These are phyloP conservation scores for Limnothrissa miodon DNA, from an alignment of 2,113 vertebrate genomes.

Conservation along the genomic window DNA sequence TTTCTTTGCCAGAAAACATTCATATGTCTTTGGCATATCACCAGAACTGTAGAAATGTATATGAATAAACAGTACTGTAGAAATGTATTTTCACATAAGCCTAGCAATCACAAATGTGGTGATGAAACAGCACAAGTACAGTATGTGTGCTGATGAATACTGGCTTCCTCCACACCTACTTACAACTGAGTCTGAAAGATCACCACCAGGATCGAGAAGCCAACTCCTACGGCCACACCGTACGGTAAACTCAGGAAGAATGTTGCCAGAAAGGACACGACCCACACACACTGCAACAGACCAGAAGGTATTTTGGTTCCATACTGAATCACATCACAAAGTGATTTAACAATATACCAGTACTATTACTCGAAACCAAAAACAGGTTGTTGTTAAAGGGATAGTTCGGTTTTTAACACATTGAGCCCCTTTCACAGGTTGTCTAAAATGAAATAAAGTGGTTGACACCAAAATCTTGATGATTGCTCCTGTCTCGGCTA, in stretches of 20 bases:
- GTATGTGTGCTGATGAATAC: not conserved
- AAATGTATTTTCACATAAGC: not conserved
- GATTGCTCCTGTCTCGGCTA: no score
- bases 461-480: no score
- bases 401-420: no score
- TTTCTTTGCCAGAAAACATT: not conserved
- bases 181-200: constrained; percentile 94
- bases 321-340: no score
- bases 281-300: constrained; percentile 80
- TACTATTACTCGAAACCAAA: no score
- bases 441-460: no score
- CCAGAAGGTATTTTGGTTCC: not conserved
- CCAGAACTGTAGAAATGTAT: no score
- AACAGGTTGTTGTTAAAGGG: no score
- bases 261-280: constrained; percentile 88
- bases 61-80: not conserved
- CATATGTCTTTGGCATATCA: no score
- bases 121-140: not conserved
- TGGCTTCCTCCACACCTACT: constrained; percentile 58
- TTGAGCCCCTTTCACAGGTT: no score
- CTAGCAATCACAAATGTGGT: no score
- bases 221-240: constrained; percentile 85
- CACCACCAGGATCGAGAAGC: constrained; percentile 86
- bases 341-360: no score
- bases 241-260: constrained; percentile 91